A percentile compares a stretch with the other conserved stretches of the same genome.
Evolutionary conservation across 2,797 vertebrate species (phyloP).

Genomic region (Nannoperca australis): DNA sequence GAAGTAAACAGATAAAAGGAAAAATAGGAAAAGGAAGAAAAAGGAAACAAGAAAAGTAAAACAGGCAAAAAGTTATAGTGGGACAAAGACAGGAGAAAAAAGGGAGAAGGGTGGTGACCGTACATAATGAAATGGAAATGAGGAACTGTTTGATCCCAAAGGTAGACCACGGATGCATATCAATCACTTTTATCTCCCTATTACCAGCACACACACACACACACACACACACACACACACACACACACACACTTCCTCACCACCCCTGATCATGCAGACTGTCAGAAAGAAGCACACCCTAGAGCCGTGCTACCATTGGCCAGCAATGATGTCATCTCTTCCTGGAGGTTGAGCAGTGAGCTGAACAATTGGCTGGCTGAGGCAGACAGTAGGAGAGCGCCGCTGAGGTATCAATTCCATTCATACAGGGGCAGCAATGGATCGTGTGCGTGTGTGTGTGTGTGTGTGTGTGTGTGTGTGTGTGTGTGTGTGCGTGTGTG

Average conservation of each 20-base stretch:
- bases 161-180: conserved; percentile 65
- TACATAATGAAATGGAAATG: conserved; percentile 57
- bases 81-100: conserved; percentile 3
- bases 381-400: conserved; percentile 86
- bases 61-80: background rate
- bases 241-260: conserved; percentile 35
- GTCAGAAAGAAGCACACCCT: conserved; percentile 88
- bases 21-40: background rate
- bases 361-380: conserved; percentile 86
- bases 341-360: conserved; percentile 82
- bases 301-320: conserved; percentile 89
- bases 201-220: conserved; percentile 28
- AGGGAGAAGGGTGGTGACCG: background rate
- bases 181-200: conserved; percentile 65
- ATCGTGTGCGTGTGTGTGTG: conserved; percentile 17
- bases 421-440: conserved; percentile 84
- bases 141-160: conserved; percentile 59
- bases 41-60: background rate
- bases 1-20: background rate
- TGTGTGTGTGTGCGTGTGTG: too few species aligned
- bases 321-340: conserved; percentile 96
- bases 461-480: conserved; percentile 28
- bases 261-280: conserved; percentile 72
- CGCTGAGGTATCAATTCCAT: conserved; percentile 91
- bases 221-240: conserved; percentile 27